phyloP scores from a whole-genome alignment of 2,113 vertebrate genomes.

The Hydrolagus affinis region DNA sequence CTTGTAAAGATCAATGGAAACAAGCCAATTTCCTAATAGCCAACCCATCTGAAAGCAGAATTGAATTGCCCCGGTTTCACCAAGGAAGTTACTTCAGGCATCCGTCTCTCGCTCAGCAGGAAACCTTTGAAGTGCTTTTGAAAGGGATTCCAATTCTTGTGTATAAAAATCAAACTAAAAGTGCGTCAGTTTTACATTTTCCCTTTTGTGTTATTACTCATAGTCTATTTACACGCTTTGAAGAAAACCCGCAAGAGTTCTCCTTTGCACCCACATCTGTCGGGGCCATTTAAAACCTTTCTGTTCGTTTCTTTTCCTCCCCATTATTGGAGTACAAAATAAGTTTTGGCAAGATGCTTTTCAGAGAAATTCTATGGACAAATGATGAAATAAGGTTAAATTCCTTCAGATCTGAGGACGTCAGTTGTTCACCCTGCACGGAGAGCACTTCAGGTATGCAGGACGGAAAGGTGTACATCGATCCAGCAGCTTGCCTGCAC shows the following conservation, averaged over 20 bases:
- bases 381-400: background rate
- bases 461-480: background rate
- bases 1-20: background rate
- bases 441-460: background rate
- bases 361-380: background rate
- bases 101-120: no score
- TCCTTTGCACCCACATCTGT: background rate
- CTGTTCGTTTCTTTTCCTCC: background rate
- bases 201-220: slow-evolving; percentile 19
- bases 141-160: slow-evolving; percentile 20
- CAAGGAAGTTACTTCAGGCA: background rate
- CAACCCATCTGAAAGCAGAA: background rate
- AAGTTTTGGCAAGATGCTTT: background rate
- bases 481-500: slow-evolving; percentile 20
- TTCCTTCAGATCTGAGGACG: background rate
- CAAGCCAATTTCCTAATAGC: background rate
- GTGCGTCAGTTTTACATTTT: slow-evolving; percentile 23
- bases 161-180: slow-evolving; percentile 22
- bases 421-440: background rate
- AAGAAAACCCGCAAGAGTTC: background rate
- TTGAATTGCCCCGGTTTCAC: background rate
- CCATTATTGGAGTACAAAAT: background rate
- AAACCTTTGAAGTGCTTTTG: background rate
- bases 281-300: background rate
- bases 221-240: slow-evolving; percentile 7